These are phyloP conservation scores for Synanthedon tipuliformis DNA, from an alignment of 2,888 invertebrate species.

Conservation along the genomic window DNA sequence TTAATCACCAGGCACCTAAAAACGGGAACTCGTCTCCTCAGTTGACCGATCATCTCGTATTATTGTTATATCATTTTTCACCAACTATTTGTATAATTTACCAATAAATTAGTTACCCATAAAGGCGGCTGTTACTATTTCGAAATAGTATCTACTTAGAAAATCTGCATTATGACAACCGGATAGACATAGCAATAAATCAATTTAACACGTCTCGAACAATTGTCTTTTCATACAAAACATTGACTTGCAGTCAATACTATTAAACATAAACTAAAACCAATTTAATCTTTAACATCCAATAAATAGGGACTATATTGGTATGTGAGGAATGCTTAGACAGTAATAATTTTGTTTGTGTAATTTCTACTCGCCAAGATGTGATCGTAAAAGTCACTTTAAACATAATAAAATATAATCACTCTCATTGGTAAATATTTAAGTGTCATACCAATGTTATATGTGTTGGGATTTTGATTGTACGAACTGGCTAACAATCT, in stretches of 20 bases:
- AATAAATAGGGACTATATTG: not conserved
- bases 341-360: not conserved
- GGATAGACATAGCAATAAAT: constrained; percentile 2
- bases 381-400: constrained; percentile 20
- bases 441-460: no score
- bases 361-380: constrained; percentile 4
- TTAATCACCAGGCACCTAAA: no score
- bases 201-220: constrained; percentile 1
- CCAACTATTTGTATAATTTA: no score
- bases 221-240: constrained; percentile 3
- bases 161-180: not conserved
- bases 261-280: not conserved
- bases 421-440: constrained; percentile 20
- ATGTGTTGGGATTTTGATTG: no score
- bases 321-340: not conserved
- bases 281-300: not conserved
- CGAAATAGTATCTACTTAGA: not conserved
- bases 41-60: no score
- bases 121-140: not conserved
- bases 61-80: no score
- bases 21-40: no score
- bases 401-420: constrained; percentile 26
- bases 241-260: not conserved
- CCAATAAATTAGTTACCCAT: no score
- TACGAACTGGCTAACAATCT: no score